phyloP scores from a whole-genome alignment of 2,797 vertebrate species.

The Pseudochirops corinnae region DNA sequence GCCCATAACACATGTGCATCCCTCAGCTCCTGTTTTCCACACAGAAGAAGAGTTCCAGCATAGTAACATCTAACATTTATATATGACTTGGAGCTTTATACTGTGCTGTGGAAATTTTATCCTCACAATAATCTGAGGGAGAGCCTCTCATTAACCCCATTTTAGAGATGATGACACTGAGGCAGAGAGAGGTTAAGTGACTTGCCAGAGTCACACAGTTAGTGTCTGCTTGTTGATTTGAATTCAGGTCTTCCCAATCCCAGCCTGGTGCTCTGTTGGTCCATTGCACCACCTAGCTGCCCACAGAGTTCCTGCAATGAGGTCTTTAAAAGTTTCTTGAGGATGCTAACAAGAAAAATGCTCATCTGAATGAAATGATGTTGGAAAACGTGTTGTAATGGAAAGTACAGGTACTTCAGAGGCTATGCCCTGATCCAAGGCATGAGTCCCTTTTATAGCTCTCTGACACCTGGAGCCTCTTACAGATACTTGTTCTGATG shows the following conservation, averaged over 20 bases:
- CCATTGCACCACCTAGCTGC: not conserved
- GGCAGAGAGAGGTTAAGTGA: not conserved
- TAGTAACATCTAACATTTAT: not conserved
- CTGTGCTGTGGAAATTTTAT: not conserved
- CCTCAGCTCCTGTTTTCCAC: not conserved
- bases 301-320: not conserved
- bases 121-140: not conserved
- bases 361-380: not conserved
- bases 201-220: not conserved
- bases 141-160: not conserved
- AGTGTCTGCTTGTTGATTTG: not conserved
- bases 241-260: not conserved
- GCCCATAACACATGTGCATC: not conserved
- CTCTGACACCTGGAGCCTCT: not conserved
- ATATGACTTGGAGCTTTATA: not conserved
- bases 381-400: not conserved
- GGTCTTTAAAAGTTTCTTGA: not conserved
- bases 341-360: not conserved
- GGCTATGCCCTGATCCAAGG: not conserved
- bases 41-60: not conserved
- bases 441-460: not conserved
- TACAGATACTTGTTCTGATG: not conserved
- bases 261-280: not conserved
- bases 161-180: not conserved
- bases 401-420: not conserved